These are phyloP conservation scores for Drosophila siamana DNA, from an alignment of 2,888 invertebrate species.

Conservation along the genomic window DNA sequence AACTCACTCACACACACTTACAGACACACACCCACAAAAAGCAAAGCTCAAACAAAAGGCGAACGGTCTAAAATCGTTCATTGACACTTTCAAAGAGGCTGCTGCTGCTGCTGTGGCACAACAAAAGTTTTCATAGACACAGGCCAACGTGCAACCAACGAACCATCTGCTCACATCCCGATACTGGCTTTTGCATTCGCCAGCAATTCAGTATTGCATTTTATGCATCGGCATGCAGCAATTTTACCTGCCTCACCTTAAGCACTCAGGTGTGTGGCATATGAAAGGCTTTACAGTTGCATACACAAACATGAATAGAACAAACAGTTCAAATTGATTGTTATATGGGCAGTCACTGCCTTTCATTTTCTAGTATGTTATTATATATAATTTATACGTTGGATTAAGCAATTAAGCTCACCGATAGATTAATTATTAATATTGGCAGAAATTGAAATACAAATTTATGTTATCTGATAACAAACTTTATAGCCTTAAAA, in stretches of 20 bases:
- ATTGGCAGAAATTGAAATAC: too few species aligned
- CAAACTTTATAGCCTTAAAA: neutral
- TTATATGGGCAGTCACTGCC: neutral
- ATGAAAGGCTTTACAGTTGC: neutral
- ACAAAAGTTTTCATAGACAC: constrained; percentile 35
- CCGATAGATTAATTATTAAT: neutral
- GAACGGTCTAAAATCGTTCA: constrained; percentile 70
- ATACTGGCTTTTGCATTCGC: constrained; percentile 46
- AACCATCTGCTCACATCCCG: constrained; percentile 15
- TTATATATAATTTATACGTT: neutral
- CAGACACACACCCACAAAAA: constrained; percentile 30
- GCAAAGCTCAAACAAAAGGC: constrained; percentile 55
- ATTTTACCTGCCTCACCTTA: constrained; percentile 10
- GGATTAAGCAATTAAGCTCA: neutral
- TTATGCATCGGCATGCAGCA: constrained; percentile 60
- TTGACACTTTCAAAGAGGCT: constrained; percentile 74
- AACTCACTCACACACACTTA: constrained; percentile 10
- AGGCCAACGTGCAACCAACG: constrained; percentile 17
- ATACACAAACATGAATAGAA: neutral
- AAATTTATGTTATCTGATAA: neutral
- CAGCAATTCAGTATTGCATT: constrained; percentile 61
- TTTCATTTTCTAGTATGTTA: neutral
- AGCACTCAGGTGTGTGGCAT: constrained; percentile 16
- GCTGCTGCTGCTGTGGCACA: constrained; percentile 13
- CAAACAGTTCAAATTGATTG: neutral